Conservation (phyloP, 2,888 invertebrate species). For the Octodonta nipae region DNA sequence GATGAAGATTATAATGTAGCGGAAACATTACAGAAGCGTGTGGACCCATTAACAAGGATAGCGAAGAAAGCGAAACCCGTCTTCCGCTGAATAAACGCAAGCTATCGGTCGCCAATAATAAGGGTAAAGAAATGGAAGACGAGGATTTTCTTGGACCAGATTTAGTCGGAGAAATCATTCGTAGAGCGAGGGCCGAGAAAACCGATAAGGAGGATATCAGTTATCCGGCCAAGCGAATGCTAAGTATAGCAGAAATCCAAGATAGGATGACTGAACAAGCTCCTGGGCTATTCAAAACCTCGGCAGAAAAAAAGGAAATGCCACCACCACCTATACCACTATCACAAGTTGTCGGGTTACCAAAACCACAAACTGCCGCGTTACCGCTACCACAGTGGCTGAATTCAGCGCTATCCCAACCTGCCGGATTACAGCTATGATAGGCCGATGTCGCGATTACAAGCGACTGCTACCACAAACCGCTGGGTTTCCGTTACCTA, state of each 20-base stretch:
- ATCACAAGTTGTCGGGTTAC: too few relatives aligned
- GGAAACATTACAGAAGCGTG: too few relatives aligned
- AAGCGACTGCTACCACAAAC: too few relatives aligned
- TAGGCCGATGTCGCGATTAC: too few relatives aligned
- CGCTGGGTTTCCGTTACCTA: too few relatives aligned
- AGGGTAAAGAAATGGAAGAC: conserved; percentile 7
- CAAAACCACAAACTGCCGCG: too few relatives aligned
- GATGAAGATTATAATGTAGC: too few relatives aligned
- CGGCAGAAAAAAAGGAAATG: conserved; percentile 31
- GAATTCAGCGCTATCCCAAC: too few relatives aligned
- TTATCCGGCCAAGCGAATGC: conserved; percentile 32
- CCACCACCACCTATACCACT: conserved; percentile 25
- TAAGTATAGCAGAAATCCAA: conserved; percentile 32
- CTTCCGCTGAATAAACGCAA: conserved; percentile 30
- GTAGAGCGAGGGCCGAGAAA: conserved; percentile 11
- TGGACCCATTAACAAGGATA: too few relatives aligned
- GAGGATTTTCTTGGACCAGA: conserved; percentile 12
- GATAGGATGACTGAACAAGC: conserved; percentile 14
- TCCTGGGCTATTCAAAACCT: conserved; percentile 27
- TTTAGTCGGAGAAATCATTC: conserved; percentile 14
- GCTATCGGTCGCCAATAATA: conserved; percentile 16
- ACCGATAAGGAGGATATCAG: conserved; percentile 23
- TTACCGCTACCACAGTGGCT: too few relatives aligned
- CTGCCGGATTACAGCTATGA: too few relatives aligned
- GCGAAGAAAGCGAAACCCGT: conserved; percentile 20